Evolutionary conservation across 64 coral and sea anemone species (phyloP).

Genomic region (Montipora efflorescens): DNA sequence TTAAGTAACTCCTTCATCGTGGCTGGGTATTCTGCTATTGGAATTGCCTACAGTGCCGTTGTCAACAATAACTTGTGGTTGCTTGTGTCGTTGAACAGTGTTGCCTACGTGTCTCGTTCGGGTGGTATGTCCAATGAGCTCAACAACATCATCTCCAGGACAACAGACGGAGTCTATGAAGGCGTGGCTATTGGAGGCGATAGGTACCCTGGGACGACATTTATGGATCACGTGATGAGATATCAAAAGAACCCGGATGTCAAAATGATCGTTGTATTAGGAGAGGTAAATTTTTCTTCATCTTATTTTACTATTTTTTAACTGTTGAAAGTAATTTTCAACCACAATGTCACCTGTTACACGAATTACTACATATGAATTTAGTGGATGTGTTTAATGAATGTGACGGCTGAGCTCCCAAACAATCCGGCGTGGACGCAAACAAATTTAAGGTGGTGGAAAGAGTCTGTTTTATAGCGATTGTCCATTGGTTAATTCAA

Average conservation of each 20-base stretch:
- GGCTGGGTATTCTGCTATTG: too few species aligned
- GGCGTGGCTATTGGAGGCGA: conserved; percentile 99
- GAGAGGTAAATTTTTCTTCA: conserved; percentile 60
- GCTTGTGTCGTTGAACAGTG: conserved; percentile 35
- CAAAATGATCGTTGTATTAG: conserved; percentile 94
- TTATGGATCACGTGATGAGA: conserved; percentile 89
- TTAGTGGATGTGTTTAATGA: too few species aligned
- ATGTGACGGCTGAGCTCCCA: too few species aligned
- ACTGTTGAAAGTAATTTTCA: too few species aligned
- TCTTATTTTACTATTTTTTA: too few species aligned
- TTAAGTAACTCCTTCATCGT: too few species aligned
- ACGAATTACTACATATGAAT: too few species aligned
- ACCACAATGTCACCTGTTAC: too few species aligned
- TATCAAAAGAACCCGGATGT: conserved; percentile 93
- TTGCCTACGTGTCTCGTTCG: conserved; percentile 98
- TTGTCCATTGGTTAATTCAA: too few species aligned
- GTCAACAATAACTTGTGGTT: background rate
- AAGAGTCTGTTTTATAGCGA: too few species aligned
- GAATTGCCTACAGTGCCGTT: background rate
- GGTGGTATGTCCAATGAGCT: conserved; percentile 99
- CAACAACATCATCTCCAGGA: conserved; percentile 98
- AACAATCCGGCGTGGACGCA: too few species aligned
- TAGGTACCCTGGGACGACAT: conserved; percentile 97
- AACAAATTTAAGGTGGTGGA: too few species aligned
- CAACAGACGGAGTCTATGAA: conserved; percentile 96